A percentile compares a stretch with the other conserved stretches of the same genome.
Evolutionary conservation across 2,888 invertebrate genomes (phyloP).

Genomic region (Drosophila antonietae): DNA sequence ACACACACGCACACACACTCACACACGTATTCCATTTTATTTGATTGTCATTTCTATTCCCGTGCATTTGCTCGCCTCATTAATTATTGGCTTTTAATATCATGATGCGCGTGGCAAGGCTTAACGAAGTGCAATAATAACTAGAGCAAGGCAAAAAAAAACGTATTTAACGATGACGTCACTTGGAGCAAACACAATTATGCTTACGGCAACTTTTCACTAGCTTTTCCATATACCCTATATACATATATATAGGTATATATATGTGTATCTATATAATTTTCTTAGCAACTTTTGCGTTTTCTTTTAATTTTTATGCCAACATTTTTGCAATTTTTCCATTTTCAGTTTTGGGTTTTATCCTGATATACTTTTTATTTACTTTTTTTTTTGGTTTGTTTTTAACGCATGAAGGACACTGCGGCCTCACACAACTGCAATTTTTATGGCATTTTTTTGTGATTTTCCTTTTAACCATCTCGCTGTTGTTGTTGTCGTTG

Average conservation of each 20-base stretch:
- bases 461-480: conserved; percentile 15
- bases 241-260: background rate
- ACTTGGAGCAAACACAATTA: conserved; percentile 60
- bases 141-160: conserved; percentile 4
- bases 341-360: conserved; percentile 14
- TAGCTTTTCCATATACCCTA: background rate
- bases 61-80: conserved; percentile 26
- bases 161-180: conserved; percentile 51
- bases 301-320: conserved; percentile 20
- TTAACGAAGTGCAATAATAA: conserved; percentile 10
- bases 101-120: conserved; percentile 21
- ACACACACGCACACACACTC: conserved; percentile 19
- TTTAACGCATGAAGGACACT: conserved; percentile 70
- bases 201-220: conserved; percentile 4
- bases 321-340: conserved; percentile 54
- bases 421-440: conserved; percentile 39
- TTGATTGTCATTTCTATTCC: conserved; percentile 29
- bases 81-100: conserved; percentile 16
- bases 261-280: background rate
- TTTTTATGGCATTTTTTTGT: conserved; percentile 7
- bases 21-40: conserved; percentile 43
- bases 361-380: background rate
- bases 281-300: background rate
- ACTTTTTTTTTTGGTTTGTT: background rate
- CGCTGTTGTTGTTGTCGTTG: conserved; percentile 39